Conservation (phyloP, 2,113 vertebrate species). For the Octodon degus region DNA sequence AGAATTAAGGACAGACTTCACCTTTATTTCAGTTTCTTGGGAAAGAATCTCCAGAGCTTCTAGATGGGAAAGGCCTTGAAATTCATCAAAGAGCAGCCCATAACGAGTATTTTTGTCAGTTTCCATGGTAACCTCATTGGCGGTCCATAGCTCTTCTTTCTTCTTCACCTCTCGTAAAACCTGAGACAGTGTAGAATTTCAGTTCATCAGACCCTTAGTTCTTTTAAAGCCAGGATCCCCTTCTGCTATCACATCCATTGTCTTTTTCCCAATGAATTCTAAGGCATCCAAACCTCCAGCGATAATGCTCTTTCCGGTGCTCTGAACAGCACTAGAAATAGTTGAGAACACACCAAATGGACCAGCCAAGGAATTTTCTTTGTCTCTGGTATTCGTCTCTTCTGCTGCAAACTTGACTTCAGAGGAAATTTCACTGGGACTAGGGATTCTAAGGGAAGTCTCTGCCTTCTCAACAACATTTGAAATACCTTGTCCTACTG, state of each 20-base stretch:
- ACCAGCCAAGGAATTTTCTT: conserved; percentile 84
- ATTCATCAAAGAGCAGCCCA: conserved; percentile 97
- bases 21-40: conserved; percentile 96
- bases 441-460: conserved; percentile 95
- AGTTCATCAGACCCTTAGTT: conserved; percentile 95
- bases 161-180: conserved; percentile 97
- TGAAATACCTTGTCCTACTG: conserved; percentile 96
- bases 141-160: conserved; percentile 91
- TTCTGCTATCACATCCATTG: conserved; percentile 99
- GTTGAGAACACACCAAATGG: conserved; percentile 95
- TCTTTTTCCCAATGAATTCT: conserved; percentile 99
- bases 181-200: conserved; percentile 94
- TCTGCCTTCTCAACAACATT: conserved; percentile 98
- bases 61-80: conserved; percentile 96
- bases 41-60: conserved; percentile 99
- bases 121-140: conserved; percentile 85
- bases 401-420: conserved; percentile 83
- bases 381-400: conserved; percentile 71
- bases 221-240: conserved; percentile 98
- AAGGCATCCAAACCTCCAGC: conserved; percentile 96
- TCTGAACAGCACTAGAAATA: conserved; percentile 95
- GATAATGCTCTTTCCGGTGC: conserved; percentile 96
- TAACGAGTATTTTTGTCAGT: conserved; percentile 94
- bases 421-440: conserved; percentile 90
- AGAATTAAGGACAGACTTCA: conserved; percentile 91